Conservation (phyloP, 2,113 vertebrate species). For the Pyxicephalus adspersus region DNA sequence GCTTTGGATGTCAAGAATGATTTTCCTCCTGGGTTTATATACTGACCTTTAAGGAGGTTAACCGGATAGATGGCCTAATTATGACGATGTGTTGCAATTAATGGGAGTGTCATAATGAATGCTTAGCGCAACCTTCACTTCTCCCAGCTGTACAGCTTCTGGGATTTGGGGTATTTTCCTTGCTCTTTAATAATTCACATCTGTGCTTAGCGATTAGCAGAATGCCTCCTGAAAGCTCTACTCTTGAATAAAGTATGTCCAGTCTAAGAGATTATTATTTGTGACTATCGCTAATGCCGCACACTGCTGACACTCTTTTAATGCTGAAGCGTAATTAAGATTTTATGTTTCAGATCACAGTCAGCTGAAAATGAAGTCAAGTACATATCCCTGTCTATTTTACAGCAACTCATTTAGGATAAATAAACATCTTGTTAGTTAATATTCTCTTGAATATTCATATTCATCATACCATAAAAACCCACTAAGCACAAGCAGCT, state of each 20-base stretch:
- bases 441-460: too few species aligned
- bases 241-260: not conserved
- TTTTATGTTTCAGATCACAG: too few species aligned
- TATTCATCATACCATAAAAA: too few species aligned
- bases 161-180: not conserved
- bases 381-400: too few species aligned
- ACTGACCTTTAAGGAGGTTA: conserved; percentile 49
- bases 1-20: not conserved
- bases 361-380: too few species aligned
- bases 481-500: too few species aligned
- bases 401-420: too few species aligned
- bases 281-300: not conserved
- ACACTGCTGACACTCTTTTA: conserved; percentile 19
- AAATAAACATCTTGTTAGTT: too few species aligned
- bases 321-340: not conserved
- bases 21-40: conserved; percentile 37
- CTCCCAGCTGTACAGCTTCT: not conserved
- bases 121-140: not conserved
- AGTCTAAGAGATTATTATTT: not conserved
- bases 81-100: conserved; percentile 30
- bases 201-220: not conserved
- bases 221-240: not conserved
- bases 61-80: conserved; percentile 39
- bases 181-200: conserved; percentile 34
- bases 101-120: not conserved